Percentiles rank a stretch among this genome's conserved stretches.
Evolutionary conservation across 2,888 invertebrate genomes (phyloP).

Genomic region (Folsomia manolachei): DNA sequence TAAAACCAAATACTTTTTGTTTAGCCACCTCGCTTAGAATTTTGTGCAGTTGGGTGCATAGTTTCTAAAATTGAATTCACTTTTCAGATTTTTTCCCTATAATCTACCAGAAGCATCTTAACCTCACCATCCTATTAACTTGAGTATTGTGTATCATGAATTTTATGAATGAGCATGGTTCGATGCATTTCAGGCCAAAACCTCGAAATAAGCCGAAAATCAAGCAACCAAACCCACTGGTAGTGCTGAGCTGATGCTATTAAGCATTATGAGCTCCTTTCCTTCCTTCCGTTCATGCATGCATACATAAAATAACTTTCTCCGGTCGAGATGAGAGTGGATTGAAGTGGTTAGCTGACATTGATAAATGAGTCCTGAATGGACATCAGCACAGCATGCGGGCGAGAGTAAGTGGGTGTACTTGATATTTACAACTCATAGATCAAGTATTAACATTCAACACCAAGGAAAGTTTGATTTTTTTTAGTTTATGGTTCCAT

Average conservation of each 20-base stretch:
- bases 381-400: background rate
- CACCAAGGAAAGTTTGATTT: background rate
- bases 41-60: too few relatives aligned
- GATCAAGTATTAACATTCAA: constrained; percentile 6
- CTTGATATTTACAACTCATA: constrained; percentile 1
- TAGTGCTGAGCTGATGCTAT: background rate
- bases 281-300: background rate
- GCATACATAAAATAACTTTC: background rate
- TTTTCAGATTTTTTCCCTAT: too few relatives aligned
- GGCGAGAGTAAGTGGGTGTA: background rate
- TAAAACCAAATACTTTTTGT: too few relatives aligned
- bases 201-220: too few relatives aligned
- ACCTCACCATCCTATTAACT: background rate
- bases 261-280: background rate
- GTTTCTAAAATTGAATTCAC: too few relatives aligned
- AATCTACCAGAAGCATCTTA: too few relatives aligned
- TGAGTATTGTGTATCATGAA: background rate
- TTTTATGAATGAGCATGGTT: background rate
- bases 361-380: background rate
- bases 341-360: background rate
- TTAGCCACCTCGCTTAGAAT: too few relatives aligned
- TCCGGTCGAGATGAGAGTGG: background rate
- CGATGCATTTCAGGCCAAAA: background rate
- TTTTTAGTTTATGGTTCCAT: background rate
- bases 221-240: background rate